phyloP scores from a whole-genome alignment of 1,140 invertebrate genomes.

The Gryon sp. region DNA sequence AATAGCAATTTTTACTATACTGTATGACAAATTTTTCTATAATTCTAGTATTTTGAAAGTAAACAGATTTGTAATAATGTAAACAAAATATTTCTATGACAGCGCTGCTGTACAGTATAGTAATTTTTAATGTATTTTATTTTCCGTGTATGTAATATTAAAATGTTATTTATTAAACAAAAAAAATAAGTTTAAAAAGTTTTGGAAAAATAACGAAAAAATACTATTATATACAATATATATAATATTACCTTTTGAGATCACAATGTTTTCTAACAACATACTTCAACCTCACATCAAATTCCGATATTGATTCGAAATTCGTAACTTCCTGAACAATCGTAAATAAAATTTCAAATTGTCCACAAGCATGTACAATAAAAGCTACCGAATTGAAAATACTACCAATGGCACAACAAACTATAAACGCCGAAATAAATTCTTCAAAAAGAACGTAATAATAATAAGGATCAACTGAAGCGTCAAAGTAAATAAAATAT shows the following conservation, averaged over 20 bases:
- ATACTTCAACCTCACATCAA: slow-evolving; percentile 6
- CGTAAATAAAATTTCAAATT: slow-evolving; percentile 23
- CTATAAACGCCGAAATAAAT: background rate
- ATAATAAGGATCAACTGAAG: slow-evolving; percentile 11
- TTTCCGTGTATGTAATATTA: no score
- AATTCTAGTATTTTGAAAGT: no score
- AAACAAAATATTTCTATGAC: no score
- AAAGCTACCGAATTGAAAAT: slow-evolving; percentile 2
- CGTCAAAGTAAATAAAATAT: background rate
- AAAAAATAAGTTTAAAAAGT: no score
- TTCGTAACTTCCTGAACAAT: background rate
- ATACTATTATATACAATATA: no score
- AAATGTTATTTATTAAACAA: no score
- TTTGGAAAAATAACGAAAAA: no score
- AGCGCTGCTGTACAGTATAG: no score
- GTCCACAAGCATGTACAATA: slow-evolving; percentile 22
- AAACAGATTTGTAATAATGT: no score
- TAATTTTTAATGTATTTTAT: no score
- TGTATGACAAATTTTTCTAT: no score
- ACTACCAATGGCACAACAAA: slow-evolving; percentile 1
- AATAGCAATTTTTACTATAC: no score
- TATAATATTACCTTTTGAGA: slow-evolving; percentile 23
- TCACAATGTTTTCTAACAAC: slow-evolving; percentile 25
- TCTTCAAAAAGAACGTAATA: slow-evolving; percentile 14
- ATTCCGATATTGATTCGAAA: background rate